These are phyloP conservation scores for Ptilonorhynchus violaceus DNA, from an alignment of 2,113 vertebrate genomes.

Conservation along the genomic window DNA sequence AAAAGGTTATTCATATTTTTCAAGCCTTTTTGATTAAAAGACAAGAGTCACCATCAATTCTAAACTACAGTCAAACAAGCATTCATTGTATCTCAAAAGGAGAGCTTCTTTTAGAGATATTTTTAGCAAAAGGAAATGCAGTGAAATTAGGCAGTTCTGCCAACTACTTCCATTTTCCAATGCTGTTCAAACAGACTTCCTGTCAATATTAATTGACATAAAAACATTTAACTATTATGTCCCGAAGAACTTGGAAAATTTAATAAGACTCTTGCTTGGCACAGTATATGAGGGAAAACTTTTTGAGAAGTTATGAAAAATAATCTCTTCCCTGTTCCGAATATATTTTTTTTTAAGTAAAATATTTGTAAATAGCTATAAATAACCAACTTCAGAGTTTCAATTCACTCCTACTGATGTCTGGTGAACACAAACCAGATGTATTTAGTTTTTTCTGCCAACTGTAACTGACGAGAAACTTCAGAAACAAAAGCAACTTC, in stretches of 20 bases:
- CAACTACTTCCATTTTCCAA: slow-evolving; percentile 60
- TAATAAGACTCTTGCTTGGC: background rate
- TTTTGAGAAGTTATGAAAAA: background rate
- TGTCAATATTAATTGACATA: slow-evolving; percentile 50
- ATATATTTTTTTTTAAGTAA: background rate
- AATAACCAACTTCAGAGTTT: background rate
- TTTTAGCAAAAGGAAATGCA: slow-evolving; percentile 59
- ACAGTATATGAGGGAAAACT: background rate
- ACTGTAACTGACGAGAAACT: background rate
- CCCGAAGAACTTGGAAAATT: slow-evolving; percentile 1
- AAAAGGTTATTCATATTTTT: slow-evolving; percentile 56
- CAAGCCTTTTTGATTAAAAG: slow-evolving; percentile 13
- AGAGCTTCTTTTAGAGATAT: slow-evolving; percentile 45
- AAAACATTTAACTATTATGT: slow-evolving; percentile 16
- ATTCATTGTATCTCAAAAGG: slow-evolving; percentile 43
- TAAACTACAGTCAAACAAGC: slow-evolving; percentile 32
- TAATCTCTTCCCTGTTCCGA: background rate
- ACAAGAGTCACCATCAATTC: slow-evolving; percentile 36
- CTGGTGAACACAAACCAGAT: background rate
- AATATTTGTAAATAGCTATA: slow-evolving; percentile 1
- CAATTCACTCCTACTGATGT: background rate
- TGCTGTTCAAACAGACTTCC: slow-evolving; percentile 46
- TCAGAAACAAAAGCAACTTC: background rate
- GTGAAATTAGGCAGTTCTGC: slow-evolving; percentile 47
- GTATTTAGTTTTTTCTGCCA: background rate